These are phyloP conservation scores for Heliocidaris tuberculata DNA, from an alignment of 35 echinoderm and acorn worm genomes.

Conservation along the genomic window DNA sequence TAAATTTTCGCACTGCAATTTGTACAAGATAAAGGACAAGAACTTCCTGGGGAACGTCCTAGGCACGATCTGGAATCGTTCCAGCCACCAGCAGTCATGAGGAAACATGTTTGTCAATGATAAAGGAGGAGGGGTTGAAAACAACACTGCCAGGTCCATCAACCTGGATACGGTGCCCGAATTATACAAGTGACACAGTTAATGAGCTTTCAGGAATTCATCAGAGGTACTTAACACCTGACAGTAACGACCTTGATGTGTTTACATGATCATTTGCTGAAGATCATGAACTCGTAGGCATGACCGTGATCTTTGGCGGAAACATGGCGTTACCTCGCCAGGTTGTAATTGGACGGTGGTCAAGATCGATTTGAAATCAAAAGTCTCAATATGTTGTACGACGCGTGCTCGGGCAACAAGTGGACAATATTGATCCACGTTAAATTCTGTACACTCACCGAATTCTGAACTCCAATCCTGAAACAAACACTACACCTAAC, in stretches of 20 bases:
- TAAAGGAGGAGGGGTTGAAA: too few species aligned
- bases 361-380: not conserved
- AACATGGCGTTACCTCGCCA: not conserved
- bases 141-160: not conserved
- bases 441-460: too few species aligned
- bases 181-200: not conserved
- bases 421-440: too few species aligned
- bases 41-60: too few species aligned
- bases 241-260: constrained; percentile 7
- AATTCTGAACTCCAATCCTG: too few species aligned
- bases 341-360: not conserved
- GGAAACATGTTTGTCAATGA: too few species aligned
- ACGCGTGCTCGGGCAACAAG: too few species aligned
- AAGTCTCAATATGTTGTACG: not conserved
- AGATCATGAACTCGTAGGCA: not conserved
- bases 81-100: too few species aligned
- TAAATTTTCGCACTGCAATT: too few species aligned
- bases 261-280: not conserved
- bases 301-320: not conserved
- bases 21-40: too few species aligned
- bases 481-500: too few species aligned
- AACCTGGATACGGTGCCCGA: not conserved
- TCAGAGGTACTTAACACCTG: not conserved
- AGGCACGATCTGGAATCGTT: too few species aligned
- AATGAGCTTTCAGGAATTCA: not conserved